phyloP scores from a whole-genome alignment of 2,113 vertebrate species.

The Agelaius phoeniceus region DNA sequence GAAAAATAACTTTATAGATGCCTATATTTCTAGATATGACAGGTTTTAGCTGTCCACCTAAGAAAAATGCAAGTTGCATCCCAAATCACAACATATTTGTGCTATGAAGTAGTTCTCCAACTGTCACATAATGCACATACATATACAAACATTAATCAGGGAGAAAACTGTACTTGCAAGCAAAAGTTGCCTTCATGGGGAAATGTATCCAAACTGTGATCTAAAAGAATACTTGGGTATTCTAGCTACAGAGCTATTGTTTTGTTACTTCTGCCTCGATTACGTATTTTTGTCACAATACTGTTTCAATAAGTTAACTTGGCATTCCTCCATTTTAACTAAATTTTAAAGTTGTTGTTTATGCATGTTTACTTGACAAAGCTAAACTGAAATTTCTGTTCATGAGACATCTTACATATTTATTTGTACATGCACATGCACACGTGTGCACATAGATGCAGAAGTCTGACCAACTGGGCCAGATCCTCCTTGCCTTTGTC shows the following conservation, averaged over 20 bases:
- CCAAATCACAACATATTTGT: not conserved
- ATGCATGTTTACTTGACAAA: not conserved
- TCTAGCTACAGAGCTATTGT: not conserved
- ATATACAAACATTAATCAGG: not conserved
- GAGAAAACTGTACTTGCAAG: not conserved
- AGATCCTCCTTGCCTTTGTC: not conserved
- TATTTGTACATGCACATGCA: fast-evolving
- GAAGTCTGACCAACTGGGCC: not conserved
- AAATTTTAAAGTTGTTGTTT: not conserved
- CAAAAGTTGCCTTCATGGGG: not conserved
- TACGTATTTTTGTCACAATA: not conserved
- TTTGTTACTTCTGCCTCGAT: not conserved
- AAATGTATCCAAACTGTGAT: not conserved
- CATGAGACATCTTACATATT: not conserved
- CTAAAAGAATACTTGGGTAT: not conserved
- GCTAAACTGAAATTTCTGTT: not conserved
- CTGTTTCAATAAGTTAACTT: not conserved
- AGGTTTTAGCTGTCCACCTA: not conserved
- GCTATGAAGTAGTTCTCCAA: not conserved
- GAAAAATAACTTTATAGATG: not conserved
- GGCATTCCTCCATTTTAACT: not conserved
- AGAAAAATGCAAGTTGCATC: not conserved
- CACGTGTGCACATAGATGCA: fast-evolving
- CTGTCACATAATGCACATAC: not conserved
- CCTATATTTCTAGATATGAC: not conserved